Percentiles rank a stretch among this genome's conserved stretches.
Conservation (phyloP, 2,113 vertebrate genomes). For the Nycticryphes semicollaris region DNA sequence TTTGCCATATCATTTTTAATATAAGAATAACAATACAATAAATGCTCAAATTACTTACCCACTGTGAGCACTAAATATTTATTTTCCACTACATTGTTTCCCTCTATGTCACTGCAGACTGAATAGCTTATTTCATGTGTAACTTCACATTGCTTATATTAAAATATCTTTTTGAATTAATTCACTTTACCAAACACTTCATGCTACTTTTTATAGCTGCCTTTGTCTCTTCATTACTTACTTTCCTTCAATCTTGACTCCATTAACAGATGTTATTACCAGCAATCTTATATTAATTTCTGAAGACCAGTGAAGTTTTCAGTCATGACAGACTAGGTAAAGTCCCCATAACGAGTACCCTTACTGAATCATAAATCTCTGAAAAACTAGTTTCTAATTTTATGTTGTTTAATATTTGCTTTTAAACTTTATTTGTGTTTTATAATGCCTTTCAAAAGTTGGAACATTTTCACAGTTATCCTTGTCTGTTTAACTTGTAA, state of each 20-base stretch:
- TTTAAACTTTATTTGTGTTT: background rate
- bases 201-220: background rate
- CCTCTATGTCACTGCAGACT: background rate
- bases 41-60: background rate
- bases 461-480: background rate
- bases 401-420: background rate
- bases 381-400: background rate
- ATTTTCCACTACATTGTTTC: background rate
- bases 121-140: background rate
- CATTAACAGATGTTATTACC: background rate
- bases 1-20: background rate
- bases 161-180: background rate
- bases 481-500: conserved; percentile 9
- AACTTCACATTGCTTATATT: background rate
- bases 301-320: background rate
- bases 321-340: background rate
- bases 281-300: background rate
- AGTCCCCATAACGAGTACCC: background rate
- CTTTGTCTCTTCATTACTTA: background rate
- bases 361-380: background rate
- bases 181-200: background rate
- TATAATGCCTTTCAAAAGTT: background rate
- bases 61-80: background rate
- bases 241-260: background rate
- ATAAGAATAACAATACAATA: background rate